phyloP scores from a whole-genome alignment of 1,140 invertebrate genomes.

The Listronotus bonariensis region DNA sequence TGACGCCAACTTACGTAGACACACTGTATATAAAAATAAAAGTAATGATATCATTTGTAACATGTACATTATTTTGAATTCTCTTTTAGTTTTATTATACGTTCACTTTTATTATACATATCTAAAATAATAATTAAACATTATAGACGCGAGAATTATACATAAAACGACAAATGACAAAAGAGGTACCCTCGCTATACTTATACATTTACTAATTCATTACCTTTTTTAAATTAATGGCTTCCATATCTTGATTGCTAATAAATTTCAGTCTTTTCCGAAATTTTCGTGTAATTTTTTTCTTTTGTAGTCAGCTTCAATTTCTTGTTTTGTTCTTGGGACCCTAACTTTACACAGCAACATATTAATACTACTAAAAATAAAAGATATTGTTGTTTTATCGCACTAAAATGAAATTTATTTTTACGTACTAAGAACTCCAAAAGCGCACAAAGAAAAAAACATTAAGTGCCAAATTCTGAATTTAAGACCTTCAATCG shows the following conservation, averaged over 20 bases:
- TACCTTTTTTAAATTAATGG: constrained; percentile 82
- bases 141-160: no score
- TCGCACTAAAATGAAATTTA: not conserved
- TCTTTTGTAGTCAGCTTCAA: constrained; percentile 86
- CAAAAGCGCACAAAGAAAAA: constrained; percentile 61
- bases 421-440: constrained; percentile 60
- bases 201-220: not conserved
- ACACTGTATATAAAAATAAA: no score
- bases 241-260: constrained; percentile 83
- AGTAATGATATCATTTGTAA: no score
- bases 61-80: no score
- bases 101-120: no score
- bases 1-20: no score
- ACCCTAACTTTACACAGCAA: constrained; percentile 85
- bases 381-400: not conserved
- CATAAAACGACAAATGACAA: no score
- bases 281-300: constrained; percentile 82
- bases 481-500: constrained; percentile 62
- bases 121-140: no score
- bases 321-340: constrained; percentile 90
- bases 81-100: no score
- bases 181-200: no score
- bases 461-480: constrained; percentile 70
- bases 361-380: constrained; percentile 75
- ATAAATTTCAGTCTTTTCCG: constrained; percentile 78